A percentile compares a stretch with the other conserved stretches of the same genome.
These are phyloP conservation scores for Pundamilia nyererei DNA, from an alignment of 2,113 vertebrate species.

Conservation along the genomic window DNA sequence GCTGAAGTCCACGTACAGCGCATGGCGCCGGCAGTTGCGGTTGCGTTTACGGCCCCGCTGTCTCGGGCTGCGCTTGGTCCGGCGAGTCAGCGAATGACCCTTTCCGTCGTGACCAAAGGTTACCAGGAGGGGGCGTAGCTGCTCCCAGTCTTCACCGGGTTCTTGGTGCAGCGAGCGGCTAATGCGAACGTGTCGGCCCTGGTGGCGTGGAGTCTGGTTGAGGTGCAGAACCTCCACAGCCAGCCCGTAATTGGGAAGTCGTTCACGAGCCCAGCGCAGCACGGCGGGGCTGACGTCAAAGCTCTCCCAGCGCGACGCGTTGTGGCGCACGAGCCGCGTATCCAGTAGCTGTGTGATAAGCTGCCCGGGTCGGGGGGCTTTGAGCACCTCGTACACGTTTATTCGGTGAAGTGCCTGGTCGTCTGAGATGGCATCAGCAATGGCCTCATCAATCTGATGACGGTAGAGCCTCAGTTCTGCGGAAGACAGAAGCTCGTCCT, in stretches of 20 bases:
- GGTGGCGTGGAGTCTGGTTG: constrained; percentile 73
- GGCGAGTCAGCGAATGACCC: constrained; percentile 84
- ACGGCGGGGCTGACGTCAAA: constrained; percentile 96
- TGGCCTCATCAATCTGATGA: constrained; percentile 79
- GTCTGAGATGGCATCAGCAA: constrained; percentile 54
- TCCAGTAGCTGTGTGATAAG: constrained; percentile 93
- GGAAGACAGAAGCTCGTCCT: constrained; percentile 90
- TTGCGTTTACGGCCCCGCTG: constrained; percentile 86
- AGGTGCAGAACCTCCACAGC: constrained; percentile 90
- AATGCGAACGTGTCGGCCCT: constrained; percentile 88
- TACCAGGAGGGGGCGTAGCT: constrained; percentile 92
- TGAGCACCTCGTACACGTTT: constrained; percentile 96
- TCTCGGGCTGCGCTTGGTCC: constrained; percentile 88
- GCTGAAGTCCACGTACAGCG: constrained; percentile 96
- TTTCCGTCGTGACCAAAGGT: constrained; percentile 95
- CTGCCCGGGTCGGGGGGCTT: constrained; percentile 75
- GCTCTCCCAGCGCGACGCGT: constrained; percentile 89
- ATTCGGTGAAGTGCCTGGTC: constrained; percentile 83
- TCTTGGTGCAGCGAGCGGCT: constrained; percentile 87
- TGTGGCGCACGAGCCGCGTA: constrained; percentile 90
- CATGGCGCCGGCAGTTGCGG: constrained; percentile 90
- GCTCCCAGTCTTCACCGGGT: constrained; percentile 85
- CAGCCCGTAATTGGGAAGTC: constrained; percentile 89
- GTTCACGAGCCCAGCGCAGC: constrained; percentile 90
- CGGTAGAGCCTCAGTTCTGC: constrained; percentile 94